These are phyloP conservation scores for Beaufortia kweichowensis DNA, from an alignment of 2,113 vertebrate species.

Conservation along the genomic window DNA sequence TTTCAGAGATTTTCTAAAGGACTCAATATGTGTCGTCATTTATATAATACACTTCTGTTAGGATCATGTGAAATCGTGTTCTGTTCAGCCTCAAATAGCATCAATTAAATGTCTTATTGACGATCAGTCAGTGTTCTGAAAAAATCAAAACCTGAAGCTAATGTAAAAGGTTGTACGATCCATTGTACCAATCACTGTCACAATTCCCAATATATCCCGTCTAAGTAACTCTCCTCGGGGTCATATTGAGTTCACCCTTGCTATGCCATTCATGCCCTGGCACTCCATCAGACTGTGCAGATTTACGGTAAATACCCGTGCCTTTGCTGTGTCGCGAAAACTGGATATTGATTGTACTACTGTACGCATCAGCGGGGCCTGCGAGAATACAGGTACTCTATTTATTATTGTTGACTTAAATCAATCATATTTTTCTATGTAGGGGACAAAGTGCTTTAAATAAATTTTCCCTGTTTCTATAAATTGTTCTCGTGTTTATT, in stretches of 20 bases:
- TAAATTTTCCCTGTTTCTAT: slow-evolving; percentile 76
- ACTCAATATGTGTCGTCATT: slow-evolving; percentile 4
- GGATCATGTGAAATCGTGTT: slow-evolving; percentile 20
- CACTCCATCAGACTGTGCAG: slow-evolving; percentile 64
- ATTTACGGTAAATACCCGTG: slow-evolving; percentile 76
- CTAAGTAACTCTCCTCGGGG: slow-evolving; percentile 17
- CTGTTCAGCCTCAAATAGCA: slow-evolving; percentile 7
- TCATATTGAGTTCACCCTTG: slow-evolving; percentile 30
- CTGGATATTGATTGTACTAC: slow-evolving; percentile 79
- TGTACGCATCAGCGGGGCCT: slow-evolving; percentile 67
- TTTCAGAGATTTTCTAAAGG: not conserved
- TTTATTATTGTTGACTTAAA: slow-evolving; percentile 80
- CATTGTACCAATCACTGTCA: slow-evolving; percentile 23
- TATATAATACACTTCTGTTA: slow-evolving; percentile 1
- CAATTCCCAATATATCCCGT: slow-evolving; percentile 17
- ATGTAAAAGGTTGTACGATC: not conserved
- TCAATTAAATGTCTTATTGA: slow-evolving; percentile 16
- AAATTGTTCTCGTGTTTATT: slow-evolving; percentile 22
- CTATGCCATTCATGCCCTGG: slow-evolving; percentile 39
- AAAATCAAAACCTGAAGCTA: not conserved
- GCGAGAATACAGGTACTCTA: slow-evolving; percentile 69
- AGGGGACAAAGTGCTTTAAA: slow-evolving; percentile 76
- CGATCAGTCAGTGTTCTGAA: not conserved
- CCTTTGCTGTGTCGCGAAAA: slow-evolving; percentile 77
- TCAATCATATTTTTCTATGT: slow-evolving; percentile 83